Evolutionary conservation across 2,888 invertebrate species (phyloP).

Genomic region (Hirtodrosophila confusa): DNA sequence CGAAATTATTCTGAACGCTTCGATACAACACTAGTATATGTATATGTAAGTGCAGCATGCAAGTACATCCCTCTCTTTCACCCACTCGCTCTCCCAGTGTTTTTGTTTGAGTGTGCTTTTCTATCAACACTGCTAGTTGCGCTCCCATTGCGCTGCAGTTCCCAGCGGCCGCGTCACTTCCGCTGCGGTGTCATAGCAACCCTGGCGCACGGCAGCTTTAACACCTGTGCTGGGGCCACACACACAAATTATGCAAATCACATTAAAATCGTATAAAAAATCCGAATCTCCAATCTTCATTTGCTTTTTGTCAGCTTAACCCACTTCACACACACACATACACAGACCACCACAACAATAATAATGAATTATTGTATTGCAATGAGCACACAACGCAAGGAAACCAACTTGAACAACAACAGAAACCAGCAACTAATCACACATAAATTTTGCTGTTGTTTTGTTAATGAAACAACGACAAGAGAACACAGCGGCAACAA

Average conservation of each 20-base stretch:
- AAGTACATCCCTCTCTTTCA: slow-evolving; percentile 3
- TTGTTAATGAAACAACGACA: slow-evolving; percentile 72
- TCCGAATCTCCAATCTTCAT: slow-evolving; percentile 55
- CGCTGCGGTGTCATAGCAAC: slow-evolving; percentile 46
- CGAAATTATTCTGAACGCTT: too few relatives aligned
- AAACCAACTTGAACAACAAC: slow-evolving; percentile 38
- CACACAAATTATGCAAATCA: slow-evolving; percentile 71
- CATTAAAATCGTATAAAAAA: slow-evolving; percentile 52
- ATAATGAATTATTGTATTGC: slow-evolving; percentile 59
- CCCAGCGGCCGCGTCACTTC: slow-evolving; percentile 50
- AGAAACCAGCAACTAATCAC: slow-evolving; percentile 60
- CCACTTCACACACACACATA: slow-evolving; percentile 66
- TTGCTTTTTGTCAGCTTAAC: slow-evolving; percentile 68
- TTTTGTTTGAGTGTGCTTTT: too few relatives aligned
- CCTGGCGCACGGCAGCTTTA: slow-evolving; percentile 45
- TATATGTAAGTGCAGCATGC: too few relatives aligned
- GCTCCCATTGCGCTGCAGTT: slow-evolving; percentile 38
- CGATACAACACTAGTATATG: too few relatives aligned
- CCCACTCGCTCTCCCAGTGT: not conserved
- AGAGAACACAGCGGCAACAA: slow-evolving; percentile 37
- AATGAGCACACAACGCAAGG: slow-evolving; percentile 47
- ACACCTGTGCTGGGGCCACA: slow-evolving; percentile 60
- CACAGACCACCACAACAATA: slow-evolving; percentile 35
- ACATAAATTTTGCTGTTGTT: slow-evolving; percentile 70
- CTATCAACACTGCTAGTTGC: slow-evolving; percentile 1